Percentiles rank a stretch among this genome's conserved stretches.
phyloP scores from a whole-genome alignment of 2,113 vertebrate species.

The Xenopus laevis region DNA sequence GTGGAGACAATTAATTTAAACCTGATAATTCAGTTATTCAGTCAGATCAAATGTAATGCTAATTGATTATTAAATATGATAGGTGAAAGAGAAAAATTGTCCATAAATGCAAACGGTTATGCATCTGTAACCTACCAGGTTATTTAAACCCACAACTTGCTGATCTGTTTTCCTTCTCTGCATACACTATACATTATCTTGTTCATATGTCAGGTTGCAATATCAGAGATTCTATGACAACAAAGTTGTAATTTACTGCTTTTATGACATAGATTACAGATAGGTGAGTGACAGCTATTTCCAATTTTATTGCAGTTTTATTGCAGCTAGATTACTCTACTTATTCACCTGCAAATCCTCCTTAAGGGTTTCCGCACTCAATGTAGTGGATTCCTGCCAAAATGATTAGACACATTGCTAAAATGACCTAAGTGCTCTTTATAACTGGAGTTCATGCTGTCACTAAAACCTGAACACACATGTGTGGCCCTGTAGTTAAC shows the following conservation, averaged over 20 bases:
- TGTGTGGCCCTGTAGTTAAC: no score
- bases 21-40: no score
- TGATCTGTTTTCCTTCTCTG: no score
- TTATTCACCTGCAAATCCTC: constrained; percentile 23
- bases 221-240: constrained; percentile 13
- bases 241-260: constrained; percentile 1
- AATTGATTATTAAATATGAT: no score
- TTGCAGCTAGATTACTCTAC: constrained; percentile 4
- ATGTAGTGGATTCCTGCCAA: constrained; percentile 25
- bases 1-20: no score
- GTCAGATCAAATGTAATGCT: no score
- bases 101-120: no score
- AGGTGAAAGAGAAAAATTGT: no score
- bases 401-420: constrained; percentile 7
- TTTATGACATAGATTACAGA: constrained; percentile 17
- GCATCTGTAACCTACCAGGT: no score
- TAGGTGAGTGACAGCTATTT: not conserved
- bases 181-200: no score
- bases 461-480: not conserved
- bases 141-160: no score
- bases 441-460: not conserved
- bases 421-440: constrained; percentile 1
- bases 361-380: constrained; percentile 4
- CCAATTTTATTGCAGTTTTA: constrained; percentile 12
- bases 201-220: not conserved